A percentile compares a stretch with the other conserved stretches of the same genome.
phyloP scores from a whole-genome alignment of 2,113 vertebrate species.

The Cynocephalus volans region DNA sequence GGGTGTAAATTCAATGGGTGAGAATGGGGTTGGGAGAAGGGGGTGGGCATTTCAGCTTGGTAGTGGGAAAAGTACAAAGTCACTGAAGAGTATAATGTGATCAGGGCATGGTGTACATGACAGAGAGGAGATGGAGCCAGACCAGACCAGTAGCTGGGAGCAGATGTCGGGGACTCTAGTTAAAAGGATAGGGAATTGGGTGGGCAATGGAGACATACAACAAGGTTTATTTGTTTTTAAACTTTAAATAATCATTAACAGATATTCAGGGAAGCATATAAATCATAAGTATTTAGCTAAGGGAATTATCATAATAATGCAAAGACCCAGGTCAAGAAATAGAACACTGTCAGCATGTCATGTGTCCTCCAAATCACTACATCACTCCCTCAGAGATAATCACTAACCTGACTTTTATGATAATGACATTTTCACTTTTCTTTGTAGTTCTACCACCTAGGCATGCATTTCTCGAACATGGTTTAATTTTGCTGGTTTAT shows the following conservation, averaged over 20 bases:
- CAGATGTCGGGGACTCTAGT: neutral
- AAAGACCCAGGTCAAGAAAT: constrained; percentile 27
- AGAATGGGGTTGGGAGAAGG: neutral
- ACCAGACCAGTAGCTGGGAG: neutral
- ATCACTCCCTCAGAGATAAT: constrained; percentile 7
- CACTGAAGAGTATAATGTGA: constrained; percentile 2
- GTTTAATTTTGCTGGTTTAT: constrained; percentile 45
- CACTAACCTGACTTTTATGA: constrained; percentile 12
- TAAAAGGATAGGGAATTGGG: neutral
- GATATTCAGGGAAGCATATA: constrained; percentile 15
- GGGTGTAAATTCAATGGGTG: neutral
- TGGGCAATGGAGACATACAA: neutral
- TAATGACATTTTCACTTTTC: neutral
- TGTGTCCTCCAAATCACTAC: neutral
- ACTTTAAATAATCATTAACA: neutral
- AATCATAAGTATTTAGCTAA: neutral
- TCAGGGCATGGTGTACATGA: neutral
- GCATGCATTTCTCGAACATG: neutral
- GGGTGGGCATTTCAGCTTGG: neutral
- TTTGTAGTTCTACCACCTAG: constrained; percentile 26
- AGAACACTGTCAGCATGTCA: neutral
- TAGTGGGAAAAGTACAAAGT: constrained; percentile 30
- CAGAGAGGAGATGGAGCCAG: neutral
- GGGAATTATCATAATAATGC: constrained; percentile 30
- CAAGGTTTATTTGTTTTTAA: constrained; percentile 37